A percentile compares a stretch with the other conserved stretches of the same genome.
phyloP scores from a whole-genome alignment of 1,140 invertebrate genomes.

The Neotoxoptera formosana region DNA sequence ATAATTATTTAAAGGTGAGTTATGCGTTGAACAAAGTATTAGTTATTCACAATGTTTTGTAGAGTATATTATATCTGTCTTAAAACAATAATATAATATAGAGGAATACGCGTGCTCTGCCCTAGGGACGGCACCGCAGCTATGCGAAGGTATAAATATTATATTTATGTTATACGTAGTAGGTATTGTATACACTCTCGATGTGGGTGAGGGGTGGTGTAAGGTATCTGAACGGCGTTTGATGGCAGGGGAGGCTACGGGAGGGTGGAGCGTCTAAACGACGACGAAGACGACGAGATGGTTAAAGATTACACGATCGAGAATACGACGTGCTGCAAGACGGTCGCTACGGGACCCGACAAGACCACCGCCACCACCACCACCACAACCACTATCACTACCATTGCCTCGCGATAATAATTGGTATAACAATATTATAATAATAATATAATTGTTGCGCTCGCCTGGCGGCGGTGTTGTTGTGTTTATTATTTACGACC shows the following conservation, averaged over 20 bases:
- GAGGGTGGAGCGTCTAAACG: neutral
- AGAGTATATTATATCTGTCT: neutral
- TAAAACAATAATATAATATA: neutral
- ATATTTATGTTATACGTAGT: conserved; percentile 5
- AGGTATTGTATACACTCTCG: neutral
- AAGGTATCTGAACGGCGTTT: neutral
- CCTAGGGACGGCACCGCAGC: too few relatives aligned
- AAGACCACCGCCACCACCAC: neutral
- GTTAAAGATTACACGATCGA: neutral
- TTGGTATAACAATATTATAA: conserved; percentile 14
- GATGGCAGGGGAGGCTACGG: neutral
- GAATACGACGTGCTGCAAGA: neutral
- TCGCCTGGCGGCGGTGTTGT: neutral
- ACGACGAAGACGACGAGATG: neutral
- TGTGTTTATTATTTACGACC: conserved; percentile 37
- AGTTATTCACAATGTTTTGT: neutral
- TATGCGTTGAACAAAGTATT: neutral
- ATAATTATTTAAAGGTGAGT: neutral
- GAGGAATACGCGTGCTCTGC: neutral
- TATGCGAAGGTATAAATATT: neutral
- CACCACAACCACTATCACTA: too few relatives aligned
- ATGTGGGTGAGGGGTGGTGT: neutral
- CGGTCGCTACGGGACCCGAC: neutral
- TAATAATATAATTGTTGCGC: conserved; percentile 11
- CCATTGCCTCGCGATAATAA: neutral